Percentiles rank a stretch among this genome's conserved stretches.
phyloP scores from a whole-genome alignment of 2,797 vertebrate genomes.

The Sebastiscus albofasciatus region DNA sequence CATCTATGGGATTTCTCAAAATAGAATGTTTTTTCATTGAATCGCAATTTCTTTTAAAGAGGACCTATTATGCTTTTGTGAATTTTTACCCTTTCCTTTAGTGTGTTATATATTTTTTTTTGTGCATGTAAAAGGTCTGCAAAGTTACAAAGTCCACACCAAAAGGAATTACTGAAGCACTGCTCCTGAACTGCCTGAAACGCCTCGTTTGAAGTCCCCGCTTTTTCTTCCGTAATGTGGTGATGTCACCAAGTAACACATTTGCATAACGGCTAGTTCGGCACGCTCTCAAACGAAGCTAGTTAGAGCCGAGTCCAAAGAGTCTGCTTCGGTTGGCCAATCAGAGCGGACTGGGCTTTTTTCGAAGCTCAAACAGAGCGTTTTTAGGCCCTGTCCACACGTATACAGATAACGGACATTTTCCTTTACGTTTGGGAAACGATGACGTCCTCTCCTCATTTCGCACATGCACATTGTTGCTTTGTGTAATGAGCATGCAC shows the following conservation, averaged over 20 bases:
- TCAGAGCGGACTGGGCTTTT: too few relatives aligned
- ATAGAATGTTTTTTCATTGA: background rate
- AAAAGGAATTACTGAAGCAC: background rate
- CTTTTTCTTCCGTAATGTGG: background rate
- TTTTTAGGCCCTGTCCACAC: too few relatives aligned
- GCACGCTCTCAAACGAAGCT: too few relatives aligned
- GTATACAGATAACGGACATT: too few relatives aligned
- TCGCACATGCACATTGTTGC: too few relatives aligned
- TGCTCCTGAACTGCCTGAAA: background rate
- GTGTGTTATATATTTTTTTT: background rate
- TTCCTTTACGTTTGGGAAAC: too few relatives aligned
- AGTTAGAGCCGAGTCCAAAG: accelerated
- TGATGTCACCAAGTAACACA: background rate
- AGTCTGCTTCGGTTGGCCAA: too few relatives aligned
- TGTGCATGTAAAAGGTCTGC: too few relatives aligned
- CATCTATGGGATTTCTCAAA: background rate
- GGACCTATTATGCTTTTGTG: background rate
- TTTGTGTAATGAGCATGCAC: too few relatives aligned
- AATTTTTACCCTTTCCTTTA: background rate
- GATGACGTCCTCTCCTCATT: too few relatives aligned
- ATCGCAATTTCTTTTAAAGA: background rate
- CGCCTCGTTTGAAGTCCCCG: too few relatives aligned
- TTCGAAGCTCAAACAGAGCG: accelerated
- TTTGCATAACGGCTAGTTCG: too few relatives aligned
- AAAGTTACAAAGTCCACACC: background rate